phyloP scores from a whole-genome alignment of 2,113 vertebrate genomes.

The Pomatorhinus ruficollis region DNA sequence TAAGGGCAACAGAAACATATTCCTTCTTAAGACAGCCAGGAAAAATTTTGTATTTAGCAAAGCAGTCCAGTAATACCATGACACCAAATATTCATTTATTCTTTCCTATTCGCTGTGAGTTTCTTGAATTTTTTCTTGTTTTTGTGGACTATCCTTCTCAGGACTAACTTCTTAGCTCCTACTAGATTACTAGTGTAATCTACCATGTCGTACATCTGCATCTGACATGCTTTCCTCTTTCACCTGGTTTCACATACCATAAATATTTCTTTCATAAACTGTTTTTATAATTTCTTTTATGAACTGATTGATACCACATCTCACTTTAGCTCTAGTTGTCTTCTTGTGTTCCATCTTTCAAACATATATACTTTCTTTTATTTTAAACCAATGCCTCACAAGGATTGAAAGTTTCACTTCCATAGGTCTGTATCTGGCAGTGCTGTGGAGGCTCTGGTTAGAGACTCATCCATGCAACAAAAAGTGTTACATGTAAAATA shows the following conservation, averaged over 20 bases:
- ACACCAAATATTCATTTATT: background rate
- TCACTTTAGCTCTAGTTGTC: background rate
- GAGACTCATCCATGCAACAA: fast-evolving
- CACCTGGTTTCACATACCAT: background rate
- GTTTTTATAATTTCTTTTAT: background rate
- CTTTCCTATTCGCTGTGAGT: background rate
- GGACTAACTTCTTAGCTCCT: background rate
- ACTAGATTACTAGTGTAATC: background rate
- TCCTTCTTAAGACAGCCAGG: background rate
- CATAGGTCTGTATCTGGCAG: background rate
- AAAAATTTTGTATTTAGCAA: background rate
- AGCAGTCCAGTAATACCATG: background rate
- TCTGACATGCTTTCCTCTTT: background rate
- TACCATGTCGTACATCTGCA: background rate
- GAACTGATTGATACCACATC: background rate
- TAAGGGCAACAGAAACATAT: background rate
- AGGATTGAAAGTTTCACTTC: background rate
- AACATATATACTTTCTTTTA: background rate
- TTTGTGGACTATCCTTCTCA: background rate
- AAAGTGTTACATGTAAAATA: background rate
- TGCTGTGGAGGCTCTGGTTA: background rate
- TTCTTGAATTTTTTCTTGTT: background rate
- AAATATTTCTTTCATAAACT: background rate
- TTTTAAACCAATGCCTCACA: background rate
- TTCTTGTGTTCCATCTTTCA: background rate